A percentile compares a stretch with the other conserved stretches of the same genome.
Evolutionary conservation across 2,113 vertebrate species (phyloP).

Genomic region (Alligator mississippiensis): DNA sequence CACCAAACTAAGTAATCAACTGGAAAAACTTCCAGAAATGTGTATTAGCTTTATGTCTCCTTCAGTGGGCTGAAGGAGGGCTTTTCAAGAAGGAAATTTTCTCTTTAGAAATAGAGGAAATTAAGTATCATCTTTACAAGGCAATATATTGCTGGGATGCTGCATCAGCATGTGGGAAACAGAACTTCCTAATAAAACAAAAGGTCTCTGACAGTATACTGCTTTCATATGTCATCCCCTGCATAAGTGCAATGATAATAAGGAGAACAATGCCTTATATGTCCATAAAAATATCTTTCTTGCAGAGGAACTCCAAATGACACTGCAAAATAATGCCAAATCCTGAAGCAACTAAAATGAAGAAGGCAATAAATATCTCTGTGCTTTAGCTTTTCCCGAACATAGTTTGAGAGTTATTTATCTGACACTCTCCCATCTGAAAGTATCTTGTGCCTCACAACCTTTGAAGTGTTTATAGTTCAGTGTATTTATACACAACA

Average conservation of each 20-base stretch:
- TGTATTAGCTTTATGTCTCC: not conserved
- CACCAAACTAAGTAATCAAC: not conserved
- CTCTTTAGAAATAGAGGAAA: not conserved
- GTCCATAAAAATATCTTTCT: not conserved
- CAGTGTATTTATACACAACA: rapidly evolving
- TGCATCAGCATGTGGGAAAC: not conserved
- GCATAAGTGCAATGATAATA: rapidly evolving
- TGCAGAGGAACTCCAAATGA: not conserved
- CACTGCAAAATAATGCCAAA: not conserved
- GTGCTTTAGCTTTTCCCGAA: not conserved
- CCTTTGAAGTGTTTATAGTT: not conserved
- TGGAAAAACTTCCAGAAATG: not conserved
- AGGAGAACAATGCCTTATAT: not conserved
- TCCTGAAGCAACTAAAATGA: not conserved
- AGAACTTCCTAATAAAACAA: not conserved
- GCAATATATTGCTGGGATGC: not conserved
- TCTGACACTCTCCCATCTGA: not conserved
- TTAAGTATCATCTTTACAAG: constrained; percentile 1
- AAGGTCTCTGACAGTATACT: not conserved
- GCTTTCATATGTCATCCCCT: not conserved
- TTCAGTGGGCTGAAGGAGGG: not conserved
- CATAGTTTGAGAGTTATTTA: not conserved
- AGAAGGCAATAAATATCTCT: not conserved
- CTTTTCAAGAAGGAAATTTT: not conserved
- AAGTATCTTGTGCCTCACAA: not conserved